Evolutionary conservation across 2,113 vertebrate genomes (phyloP).

Genomic region (Cavia porcellus): DNA sequence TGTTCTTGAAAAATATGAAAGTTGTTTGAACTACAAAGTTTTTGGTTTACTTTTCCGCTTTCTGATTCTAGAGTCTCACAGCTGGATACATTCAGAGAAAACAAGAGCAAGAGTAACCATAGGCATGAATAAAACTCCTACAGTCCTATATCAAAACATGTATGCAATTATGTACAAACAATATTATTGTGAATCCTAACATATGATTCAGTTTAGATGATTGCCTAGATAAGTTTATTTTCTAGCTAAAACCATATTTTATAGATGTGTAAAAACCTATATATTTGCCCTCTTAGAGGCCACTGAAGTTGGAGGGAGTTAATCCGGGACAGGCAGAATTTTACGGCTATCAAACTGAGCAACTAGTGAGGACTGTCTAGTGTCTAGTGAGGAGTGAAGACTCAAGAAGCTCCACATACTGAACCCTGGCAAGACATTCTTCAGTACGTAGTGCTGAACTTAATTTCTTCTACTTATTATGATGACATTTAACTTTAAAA

Average conservation of each 20-base stretch:
- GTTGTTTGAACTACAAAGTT: not conserved
- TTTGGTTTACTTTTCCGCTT: not conserved
- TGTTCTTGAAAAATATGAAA: not conserved
- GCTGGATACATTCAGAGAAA: not conserved
- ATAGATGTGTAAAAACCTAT: not conserved
- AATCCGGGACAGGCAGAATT: not conserved
- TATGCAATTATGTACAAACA: not conserved
- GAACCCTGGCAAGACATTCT: not conserved
- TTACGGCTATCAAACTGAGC: not conserved
- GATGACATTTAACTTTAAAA: not conserved
- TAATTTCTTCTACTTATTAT: not conserved
- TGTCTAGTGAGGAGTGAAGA: too few species aligned
- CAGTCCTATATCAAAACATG: not conserved
- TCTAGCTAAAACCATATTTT: not conserved
- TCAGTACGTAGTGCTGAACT: not conserved
- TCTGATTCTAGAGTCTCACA: conserved; percentile 17
- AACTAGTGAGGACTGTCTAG: not conserved
- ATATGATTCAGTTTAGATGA: not conserved
- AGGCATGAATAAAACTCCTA: not conserved
- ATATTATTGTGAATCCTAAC: not conserved
- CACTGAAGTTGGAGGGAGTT: not conserved
- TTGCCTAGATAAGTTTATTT: not conserved
- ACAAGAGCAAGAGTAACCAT: not conserved
- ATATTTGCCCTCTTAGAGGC: not conserved
- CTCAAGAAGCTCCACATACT: not conserved